Base-by-base conservation (phyloP, 92 coral and sea anemone species). In the Zoanthus sociatus region DNA sequence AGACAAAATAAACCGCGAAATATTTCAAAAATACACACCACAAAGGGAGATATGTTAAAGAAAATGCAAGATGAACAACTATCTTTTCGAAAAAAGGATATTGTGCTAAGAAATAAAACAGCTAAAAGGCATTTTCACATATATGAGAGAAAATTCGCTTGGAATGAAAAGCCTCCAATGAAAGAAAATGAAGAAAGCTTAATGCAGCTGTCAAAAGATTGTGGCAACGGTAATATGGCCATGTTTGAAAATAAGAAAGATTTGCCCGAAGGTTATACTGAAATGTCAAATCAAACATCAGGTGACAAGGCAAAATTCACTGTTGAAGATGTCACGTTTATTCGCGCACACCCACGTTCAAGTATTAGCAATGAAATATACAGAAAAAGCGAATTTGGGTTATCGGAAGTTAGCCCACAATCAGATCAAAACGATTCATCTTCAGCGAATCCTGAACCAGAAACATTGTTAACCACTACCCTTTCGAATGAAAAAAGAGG, bases 91-190 rank as follows among this genome's bases (percentile, higher is more conserved):
- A 92, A 83, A 69, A 46, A 68, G 11, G 68, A 88, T 61, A 75
- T 73, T 20, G 33, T 33, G 54, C 45, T 66, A 18, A 71, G 42
- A 54, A n/a, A 72, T 21, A 9, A 86, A 31, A 14, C 90, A 51
- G 73, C 63, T 31, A 33, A 47, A 11, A 15, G 71, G 42, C 76
- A 30, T 17, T 37, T 9, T 37, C 17, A 66, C 0, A n/a, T 50
- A 75, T 15, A 85, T 26, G 77, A 78, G 3, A 68, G 51, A 7
- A 83, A 90, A 83, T 42, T 76, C 37, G 93, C 93, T 8, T 90
- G 94, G 90, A 26, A 81, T 87, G 94, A 90, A 45, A 58, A 56
- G 33, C 37, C n/a, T 54, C 45, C 44, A 21, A 46, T 76, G 30
- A 66, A 47, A 66, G 74, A 3, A 81, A 64, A 20, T 44, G 60